A percentile compares a stretch with the other conserved stretches of the same genome.
Evolutionary conservation across 2,113 vertebrate species (phyloP).

Genomic region (Morone chrysops): DNA sequence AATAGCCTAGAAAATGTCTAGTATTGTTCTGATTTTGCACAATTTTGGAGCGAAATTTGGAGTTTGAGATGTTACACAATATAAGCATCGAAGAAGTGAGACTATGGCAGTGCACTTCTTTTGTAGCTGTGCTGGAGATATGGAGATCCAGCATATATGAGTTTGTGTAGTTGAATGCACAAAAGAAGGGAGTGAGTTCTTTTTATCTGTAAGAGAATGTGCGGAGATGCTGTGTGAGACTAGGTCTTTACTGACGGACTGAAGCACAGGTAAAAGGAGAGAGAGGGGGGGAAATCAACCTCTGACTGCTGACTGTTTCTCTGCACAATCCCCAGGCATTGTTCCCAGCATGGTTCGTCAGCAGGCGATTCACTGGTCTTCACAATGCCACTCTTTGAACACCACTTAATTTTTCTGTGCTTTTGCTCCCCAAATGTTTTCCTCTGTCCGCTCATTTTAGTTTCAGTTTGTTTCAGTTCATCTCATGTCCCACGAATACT

Average conservation of each 20-base stretch:
- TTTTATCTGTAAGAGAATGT: conserved; percentile 38
- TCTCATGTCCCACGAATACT: conserved; percentile 42
- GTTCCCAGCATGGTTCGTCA: conserved; percentile 43
- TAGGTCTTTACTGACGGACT: conserved; percentile 35
- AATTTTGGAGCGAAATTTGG: neutral
- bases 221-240: conserved; percentile 36
- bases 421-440: conserved; percentile 28
- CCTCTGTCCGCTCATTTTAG: conserved; percentile 23
- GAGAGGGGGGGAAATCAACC: conserved; percentile 61
- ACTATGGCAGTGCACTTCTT: neutral
- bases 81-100: conserved; percentile 1
- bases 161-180: conserved; percentile 9
- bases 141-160: neutral
- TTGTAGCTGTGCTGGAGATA: neutral
- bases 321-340: conserved; percentile 62
- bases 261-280: conserved; percentile 47
- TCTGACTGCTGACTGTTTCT: conserved; percentile 60
- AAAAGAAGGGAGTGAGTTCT: conserved; percentile 35
- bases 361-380: conserved; percentile 51
- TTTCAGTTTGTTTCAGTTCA: conserved; percentile 52
- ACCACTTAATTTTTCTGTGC: conserved; percentile 41
- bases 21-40: no score
- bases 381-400: conserved; percentile 64
- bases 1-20: neutral
- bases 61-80: conserved; percentile 29